Conservation (phyloP, 2,888 invertebrate species). For the Anarsia innoxiella region DNA sequence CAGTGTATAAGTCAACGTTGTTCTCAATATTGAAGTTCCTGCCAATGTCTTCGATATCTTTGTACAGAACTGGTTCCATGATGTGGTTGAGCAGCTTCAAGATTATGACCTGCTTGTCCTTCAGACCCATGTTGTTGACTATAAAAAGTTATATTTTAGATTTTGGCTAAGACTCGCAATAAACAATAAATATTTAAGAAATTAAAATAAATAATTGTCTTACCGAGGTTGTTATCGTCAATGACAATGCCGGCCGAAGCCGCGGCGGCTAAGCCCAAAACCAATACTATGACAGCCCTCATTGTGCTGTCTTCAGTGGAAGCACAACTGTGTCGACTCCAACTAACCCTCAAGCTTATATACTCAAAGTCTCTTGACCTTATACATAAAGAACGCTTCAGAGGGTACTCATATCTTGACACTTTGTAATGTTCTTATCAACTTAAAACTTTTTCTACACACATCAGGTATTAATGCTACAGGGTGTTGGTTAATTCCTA, state of each 20-base stretch:
- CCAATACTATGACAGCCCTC: conserved; percentile 44
- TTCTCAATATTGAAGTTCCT: conserved; percentile 58
- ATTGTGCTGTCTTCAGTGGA: conserved; percentile 39
- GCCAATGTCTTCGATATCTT: conserved; percentile 58
- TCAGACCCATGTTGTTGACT: conserved; percentile 56
- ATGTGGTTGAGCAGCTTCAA: conserved; percentile 71
- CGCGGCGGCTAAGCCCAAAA: conserved; percentile 49
- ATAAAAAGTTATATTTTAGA: too few relatives aligned
- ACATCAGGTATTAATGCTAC: too few relatives aligned
- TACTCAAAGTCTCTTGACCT: too few relatives aligned
- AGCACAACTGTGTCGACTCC: conserved; percentile 52
- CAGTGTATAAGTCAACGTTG: conserved; percentile 46
- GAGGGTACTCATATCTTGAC: too few relatives aligned
- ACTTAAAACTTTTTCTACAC: too few relatives aligned
- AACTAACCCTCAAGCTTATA: too few relatives aligned
- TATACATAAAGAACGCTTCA: too few relatives aligned
- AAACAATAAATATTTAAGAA: background rate
- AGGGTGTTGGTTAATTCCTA: too few relatives aligned
- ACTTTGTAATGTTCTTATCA: too few relatives aligned
- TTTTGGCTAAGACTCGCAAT: background rate
- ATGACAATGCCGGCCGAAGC: conserved; percentile 49
- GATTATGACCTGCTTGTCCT: conserved; percentile 62
- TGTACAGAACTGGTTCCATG: conserved; percentile 61
- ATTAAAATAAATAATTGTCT: conserved; percentile 18
- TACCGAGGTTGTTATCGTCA: conserved; percentile 43